Conservation (phyloP, 2,113 vertebrate species). For the Alosa alosa region DNA sequence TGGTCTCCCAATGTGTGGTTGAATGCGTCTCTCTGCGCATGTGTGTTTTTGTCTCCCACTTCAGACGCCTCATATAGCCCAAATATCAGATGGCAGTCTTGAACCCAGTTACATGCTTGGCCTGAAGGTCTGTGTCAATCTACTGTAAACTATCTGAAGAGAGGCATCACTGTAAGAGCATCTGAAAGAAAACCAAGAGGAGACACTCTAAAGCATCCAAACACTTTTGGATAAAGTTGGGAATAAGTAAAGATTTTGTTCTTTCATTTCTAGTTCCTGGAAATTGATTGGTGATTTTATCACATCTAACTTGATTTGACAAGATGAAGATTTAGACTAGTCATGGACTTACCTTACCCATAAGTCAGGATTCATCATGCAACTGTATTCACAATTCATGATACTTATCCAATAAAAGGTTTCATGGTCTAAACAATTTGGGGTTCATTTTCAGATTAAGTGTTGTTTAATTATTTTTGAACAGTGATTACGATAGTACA, state of each 20-base stretch:
- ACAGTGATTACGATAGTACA: background rate
- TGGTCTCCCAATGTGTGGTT: background rate
- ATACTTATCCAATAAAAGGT: background rate
- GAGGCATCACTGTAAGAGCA: background rate
- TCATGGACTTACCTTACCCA: background rate
- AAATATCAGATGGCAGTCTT: constrained; percentile 9
- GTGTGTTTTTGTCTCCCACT: background rate
- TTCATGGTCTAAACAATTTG: background rate
- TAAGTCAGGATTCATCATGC: background rate
- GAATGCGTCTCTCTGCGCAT: background rate
- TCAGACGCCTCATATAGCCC: constrained; percentile 1
- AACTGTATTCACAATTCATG: background rate
- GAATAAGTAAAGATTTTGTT: background rate
- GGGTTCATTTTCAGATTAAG: background rate
- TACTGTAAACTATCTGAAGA: background rate
- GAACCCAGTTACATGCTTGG: background rate
- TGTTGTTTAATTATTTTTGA: background rate
- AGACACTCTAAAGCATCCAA: background rate
- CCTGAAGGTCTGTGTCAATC: constrained; percentile 16
- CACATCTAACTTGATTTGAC: background rate
- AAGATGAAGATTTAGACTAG: background rate
- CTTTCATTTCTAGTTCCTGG: background rate
- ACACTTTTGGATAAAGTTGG: background rate
- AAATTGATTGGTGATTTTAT: background rate
- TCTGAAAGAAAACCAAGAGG: background rate